Evolutionary conservation across 2,888 invertebrate species (phyloP).

Genomic region (Polymixis flavicincta): DNA sequence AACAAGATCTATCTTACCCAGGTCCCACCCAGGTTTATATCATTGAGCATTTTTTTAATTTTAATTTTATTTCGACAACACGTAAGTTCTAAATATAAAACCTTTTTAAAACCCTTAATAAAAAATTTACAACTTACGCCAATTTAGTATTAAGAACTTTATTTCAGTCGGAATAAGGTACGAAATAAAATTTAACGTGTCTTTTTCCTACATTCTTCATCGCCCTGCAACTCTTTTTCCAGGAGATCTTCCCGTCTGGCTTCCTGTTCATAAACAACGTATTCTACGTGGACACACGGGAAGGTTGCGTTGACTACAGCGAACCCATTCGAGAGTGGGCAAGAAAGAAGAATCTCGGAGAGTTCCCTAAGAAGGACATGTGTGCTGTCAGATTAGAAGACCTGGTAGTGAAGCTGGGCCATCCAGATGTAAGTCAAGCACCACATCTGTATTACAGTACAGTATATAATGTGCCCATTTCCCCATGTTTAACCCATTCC

Average conservation of each 20-base stretch:
- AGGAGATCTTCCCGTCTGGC: slow-evolving; percentile 85
- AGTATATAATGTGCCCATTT: background rate
- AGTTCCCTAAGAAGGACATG: slow-evolving; percentile 76
- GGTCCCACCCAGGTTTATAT: no score
- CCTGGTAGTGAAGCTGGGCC: slow-evolving; percentile 76
- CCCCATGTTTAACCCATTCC: background rate
- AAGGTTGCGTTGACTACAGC: slow-evolving; percentile 79
- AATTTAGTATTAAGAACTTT: no score
- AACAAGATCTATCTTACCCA: no score
- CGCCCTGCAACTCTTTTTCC: slow-evolving; percentile 16
- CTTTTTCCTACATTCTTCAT: background rate
- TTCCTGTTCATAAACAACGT: slow-evolving; percentile 87
- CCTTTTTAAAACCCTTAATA: no score
- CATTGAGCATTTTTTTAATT: no score
- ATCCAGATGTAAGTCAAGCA: slow-evolving; percentile 68
- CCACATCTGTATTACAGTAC: background rate
- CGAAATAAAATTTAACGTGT: no score
- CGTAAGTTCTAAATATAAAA: no score
- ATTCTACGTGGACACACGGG: slow-evolving; percentile 85
- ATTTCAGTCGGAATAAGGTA: no score
- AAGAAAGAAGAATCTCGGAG: slow-evolving; percentile 70
- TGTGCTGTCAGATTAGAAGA: slow-evolving; percentile 67
- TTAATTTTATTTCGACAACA: no score
- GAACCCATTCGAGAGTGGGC: slow-evolving; percentile 80
- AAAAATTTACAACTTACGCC: no score